Conservation (phyloP, 2,888 invertebrate species). For the Netelia fuscicornis region DNA sequence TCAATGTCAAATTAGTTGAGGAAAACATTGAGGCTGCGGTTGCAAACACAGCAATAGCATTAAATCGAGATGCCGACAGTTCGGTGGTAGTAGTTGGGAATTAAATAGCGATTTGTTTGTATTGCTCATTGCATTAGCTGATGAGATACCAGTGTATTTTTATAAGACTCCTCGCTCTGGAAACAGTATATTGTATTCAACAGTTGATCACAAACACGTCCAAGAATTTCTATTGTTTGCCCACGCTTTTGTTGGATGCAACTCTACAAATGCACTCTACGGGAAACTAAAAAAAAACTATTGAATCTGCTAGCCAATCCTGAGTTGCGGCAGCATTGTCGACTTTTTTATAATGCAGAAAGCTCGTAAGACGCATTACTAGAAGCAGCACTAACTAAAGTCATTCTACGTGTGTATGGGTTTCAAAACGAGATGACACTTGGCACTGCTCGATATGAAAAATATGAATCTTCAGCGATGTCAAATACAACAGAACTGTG, state of each 20-base stretch:
- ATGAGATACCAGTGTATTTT: background rate
- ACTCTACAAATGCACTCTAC: constrained; percentile 56
- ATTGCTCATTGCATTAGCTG: constrained; percentile 42
- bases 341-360: constrained; percentile 30
- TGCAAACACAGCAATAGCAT: constrained; percentile 54
- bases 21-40: constrained; percentile 68
- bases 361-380: constrained; percentile 19
- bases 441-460: constrained; percentile 5
- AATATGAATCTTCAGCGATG: background rate
- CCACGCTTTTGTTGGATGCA: constrained; percentile 54
- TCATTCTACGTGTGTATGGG: constrained; percentile 24
- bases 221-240: constrained; percentile 49
- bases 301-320: constrained; percentile 30
- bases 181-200: constrained; percentile 28
- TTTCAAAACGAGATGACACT: background rate
- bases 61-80: background rate
- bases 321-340: background rate
- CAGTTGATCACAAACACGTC: constrained; percentile 36
- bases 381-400: background rate
- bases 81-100: constrained; percentile 53
- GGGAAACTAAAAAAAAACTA: constrained; percentile 53
- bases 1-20: constrained; percentile 48
- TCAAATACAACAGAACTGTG: background rate
- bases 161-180: background rate
- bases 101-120: constrained; percentile 60